phyloP scores from a whole-genome alignment of 2,797 vertebrate species.

The Megaceryle alcyon region DNA sequence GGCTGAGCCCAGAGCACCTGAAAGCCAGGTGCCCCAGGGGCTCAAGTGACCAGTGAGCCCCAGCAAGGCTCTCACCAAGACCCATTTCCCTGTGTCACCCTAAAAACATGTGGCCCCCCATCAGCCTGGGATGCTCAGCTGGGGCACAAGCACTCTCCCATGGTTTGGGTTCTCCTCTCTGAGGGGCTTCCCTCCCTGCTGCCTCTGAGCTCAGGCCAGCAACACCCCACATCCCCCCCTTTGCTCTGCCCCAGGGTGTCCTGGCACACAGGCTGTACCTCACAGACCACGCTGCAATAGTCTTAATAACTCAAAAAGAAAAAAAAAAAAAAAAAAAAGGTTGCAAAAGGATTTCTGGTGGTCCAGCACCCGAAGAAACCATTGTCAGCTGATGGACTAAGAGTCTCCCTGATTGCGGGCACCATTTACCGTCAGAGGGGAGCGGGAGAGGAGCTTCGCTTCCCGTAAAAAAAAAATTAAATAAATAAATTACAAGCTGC shows the following conservation, averaged over 20 bases:
- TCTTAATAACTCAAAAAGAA: neutral
- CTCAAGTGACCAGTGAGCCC: neutral
- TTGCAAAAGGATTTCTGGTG: neutral
- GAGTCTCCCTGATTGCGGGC: neutral
- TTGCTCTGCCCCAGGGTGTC: neutral
- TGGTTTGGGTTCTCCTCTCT: neutral
- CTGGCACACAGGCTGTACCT: neutral
- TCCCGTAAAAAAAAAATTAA: neutral
- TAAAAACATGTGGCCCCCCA: neutral
- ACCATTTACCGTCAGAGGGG: neutral
- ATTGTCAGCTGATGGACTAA: neutral
- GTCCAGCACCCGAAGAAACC: neutral
- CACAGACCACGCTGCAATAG: neutral
- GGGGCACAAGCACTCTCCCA: rapidly evolving
- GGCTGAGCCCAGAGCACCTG: neutral
- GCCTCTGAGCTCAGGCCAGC: neutral
- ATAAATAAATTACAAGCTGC: neutral
- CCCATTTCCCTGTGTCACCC: neutral
- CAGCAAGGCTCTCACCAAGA: neutral
- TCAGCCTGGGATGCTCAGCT: neutral
- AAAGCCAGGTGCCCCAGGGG: rapidly evolving
- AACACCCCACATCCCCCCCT: neutral
- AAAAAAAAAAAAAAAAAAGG: neutral
- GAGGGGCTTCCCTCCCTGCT: rapidly evolving
- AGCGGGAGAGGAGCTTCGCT: neutral